Base-by-base conservation (phyloP, 2,113 vertebrate species). In the Speoplatyrhinus poulsoni region DNA sequence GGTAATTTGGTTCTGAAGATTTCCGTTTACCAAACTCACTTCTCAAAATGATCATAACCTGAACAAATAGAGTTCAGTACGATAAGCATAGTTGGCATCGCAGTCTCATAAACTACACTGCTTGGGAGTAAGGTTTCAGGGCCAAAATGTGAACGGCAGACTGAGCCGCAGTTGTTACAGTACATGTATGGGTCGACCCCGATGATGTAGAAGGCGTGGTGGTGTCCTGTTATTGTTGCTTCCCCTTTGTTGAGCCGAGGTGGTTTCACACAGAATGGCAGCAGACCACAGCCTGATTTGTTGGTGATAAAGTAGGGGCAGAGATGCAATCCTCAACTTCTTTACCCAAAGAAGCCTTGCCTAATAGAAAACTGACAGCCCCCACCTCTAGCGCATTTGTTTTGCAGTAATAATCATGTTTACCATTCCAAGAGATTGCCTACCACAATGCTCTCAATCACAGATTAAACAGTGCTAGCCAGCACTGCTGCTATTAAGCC, bases 371-470 rank as follows among this genome's bases (percentile, higher is more conserved):
- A 69, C 63, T 62, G 65, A 77, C 36, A 17, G 17, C 65, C 73
- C 33, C 62, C 49, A 65, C 78, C 80, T 66, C 77, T 67, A 67
- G 71, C 50, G 58, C 67, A 73, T 61, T 77, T 74, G 12, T 73
- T 77, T 72, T 58, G 57, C 46, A 36, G 69, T 46, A 58, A 79
- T 80, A 79, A 79, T 75, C 58, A 61, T 71, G 77, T 83, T 87
- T 83, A 76, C 63, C 76, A 60, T 78, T 76, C 54, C 36, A 36
- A 78, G 74, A 77, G 60, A 82, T 71, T 73, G 70, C 36, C 66
- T 78, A 79, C 72, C 79, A 89, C 79, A 89, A 89, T 87, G 73
- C 82, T 83, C 82, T 87, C 82, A 90, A 90, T 91, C 87, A 90
- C 77, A 83, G 68, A 77, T 70, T 57, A 71, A 85, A 87, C 77